A percentile compares a stretch with the other conserved stretches of the same genome.
Conservation (phyloP, 1,140 invertebrate species). For the Leguminivora glycinivorella region DNA sequence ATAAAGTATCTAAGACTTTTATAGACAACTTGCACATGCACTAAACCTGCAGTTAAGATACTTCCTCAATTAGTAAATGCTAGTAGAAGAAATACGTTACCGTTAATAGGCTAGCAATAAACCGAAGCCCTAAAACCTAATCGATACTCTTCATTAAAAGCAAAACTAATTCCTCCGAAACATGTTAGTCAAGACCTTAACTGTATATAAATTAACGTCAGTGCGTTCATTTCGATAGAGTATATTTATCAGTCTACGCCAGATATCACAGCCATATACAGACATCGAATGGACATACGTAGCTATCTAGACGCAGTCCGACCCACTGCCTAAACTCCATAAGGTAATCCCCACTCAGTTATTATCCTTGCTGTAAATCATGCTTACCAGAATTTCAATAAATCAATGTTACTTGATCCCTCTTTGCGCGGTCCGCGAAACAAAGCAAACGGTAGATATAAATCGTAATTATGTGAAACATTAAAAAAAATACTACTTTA, state of each 20-base stretch:
- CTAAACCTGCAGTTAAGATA: background rate
- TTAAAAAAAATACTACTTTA: constrained; percentile 41
- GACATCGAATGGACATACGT: constrained; percentile 4
- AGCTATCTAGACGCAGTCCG: background rate
- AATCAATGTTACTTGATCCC: constrained; percentile 37
- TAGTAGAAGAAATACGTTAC: background rate
- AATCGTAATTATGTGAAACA: constrained; percentile 43
- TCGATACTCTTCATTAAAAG: background rate
- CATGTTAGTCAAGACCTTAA: background rate
- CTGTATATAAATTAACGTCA: background rate
- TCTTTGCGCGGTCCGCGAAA: constrained; percentile 36
- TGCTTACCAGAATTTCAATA: constrained; percentile 30
- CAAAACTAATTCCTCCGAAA: background rate
- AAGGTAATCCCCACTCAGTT: constrained; percentile 14
- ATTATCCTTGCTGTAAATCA: constrained; percentile 12
- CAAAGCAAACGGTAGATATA: constrained; percentile 38
- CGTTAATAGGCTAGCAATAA: background rate
- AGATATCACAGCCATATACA: background rate
- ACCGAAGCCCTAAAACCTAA: background rate
- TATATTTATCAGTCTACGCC: constrained; percentile 3
- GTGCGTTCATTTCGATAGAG: background rate
- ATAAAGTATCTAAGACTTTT: background rate
- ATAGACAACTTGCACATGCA: background rate
- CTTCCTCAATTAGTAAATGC: background rate
- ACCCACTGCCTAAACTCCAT: constrained; percentile 17